Conservation (phyloP, 1,140 invertebrate genomes). For the Pogonomyrmex californicus region DNA sequence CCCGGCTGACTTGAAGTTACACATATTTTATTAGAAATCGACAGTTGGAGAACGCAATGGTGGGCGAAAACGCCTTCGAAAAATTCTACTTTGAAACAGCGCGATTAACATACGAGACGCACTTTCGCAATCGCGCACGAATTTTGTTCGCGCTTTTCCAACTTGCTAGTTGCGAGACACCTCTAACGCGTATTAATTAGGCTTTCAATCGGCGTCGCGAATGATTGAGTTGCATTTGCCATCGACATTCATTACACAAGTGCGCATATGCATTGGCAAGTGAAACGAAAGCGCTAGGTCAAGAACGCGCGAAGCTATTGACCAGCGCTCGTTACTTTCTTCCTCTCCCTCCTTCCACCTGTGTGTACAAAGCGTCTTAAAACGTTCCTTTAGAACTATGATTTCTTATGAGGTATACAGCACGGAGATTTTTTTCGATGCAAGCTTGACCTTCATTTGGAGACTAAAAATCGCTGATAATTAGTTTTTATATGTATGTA, state of each 20-base stretch:
- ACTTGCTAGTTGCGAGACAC: not conserved
- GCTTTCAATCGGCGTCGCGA: constrained; percentile 32
- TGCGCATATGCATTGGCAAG: constrained; percentile 53
- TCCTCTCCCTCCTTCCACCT: not conserved
- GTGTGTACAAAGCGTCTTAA: not conserved
- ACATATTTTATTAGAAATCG: constrained; percentile 38
- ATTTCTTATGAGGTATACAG: not conserved
- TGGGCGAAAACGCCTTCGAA: constrained; percentile 25
- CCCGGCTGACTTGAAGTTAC: constrained; percentile 22
- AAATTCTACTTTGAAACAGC: constrained; percentile 24
- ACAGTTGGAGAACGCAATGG: constrained; percentile 34
- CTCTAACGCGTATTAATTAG: constrained; percentile 41
- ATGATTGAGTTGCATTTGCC: constrained; percentile 4
- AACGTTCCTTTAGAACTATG: not conserved
- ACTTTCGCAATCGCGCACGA: constrained; percentile 24
- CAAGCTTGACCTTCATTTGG: not conserved
- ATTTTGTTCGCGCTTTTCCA: constrained; percentile 34
- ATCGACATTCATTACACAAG: constrained; percentile 35
- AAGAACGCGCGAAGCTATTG: constrained; percentile 70
- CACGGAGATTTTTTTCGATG: not conserved
- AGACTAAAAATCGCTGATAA: not conserved
- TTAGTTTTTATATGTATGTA: not conserved
- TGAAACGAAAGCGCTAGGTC: constrained; percentile 79
- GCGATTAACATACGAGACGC: not conserved
- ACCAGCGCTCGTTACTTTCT: constrained; percentile 20